phyloP scores from a whole-genome alignment of 2,797 vertebrate genomes.

The Arrhamphus sclerolepis region DNA sequence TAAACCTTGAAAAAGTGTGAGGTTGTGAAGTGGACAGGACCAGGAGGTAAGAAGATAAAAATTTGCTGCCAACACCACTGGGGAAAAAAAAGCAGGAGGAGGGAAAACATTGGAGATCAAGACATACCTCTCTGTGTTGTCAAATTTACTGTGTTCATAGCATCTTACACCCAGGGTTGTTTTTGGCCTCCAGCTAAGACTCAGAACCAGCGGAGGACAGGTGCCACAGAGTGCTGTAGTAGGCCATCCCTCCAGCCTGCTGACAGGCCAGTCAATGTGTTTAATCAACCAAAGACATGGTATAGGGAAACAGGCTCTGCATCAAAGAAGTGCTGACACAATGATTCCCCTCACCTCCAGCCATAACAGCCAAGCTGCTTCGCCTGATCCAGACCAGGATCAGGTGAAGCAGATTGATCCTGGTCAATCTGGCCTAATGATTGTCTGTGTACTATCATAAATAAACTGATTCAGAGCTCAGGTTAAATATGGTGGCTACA shows the following conservation, averaged over 20 bases:
- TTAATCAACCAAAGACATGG: constrained; percentile 70
- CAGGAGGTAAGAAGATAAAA: constrained; percentile 12
- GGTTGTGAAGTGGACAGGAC: neutral
- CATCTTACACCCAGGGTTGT: constrained; percentile 18
- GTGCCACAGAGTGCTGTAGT: constrained; percentile 31
- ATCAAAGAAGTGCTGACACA: constrained; percentile 67
- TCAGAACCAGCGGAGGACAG: constrained; percentile 25
- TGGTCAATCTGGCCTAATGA: neutral
- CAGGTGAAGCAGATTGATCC: constrained; percentile 10
- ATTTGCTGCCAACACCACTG: constrained; percentile 16
- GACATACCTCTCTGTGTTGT: constrained; percentile 27
- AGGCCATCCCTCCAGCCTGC: constrained; percentile 50
- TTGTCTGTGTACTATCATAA: too few species aligned
- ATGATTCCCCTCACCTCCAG: constrained; percentile 58
- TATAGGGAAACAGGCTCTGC: constrained; percentile 57
- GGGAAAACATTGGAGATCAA: constrained; percentile 30
- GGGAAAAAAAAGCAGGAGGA: neutral
- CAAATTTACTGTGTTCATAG: constrained; percentile 45
- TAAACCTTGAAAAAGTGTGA: constrained; percentile 11
- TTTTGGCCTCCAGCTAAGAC: constrained; percentile 42
- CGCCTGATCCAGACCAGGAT: constrained; percentile 16
- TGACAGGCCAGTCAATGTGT: constrained; percentile 73
- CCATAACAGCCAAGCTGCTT: constrained; percentile 37
- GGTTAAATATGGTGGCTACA: too few species aligned
- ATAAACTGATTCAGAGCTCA: too few species aligned